A percentile compares a stretch with the other conserved stretches of the same genome.
These are phyloP conservation scores for Lagopus muta DNA, from an alignment of 2,113 vertebrate genomes.

Conservation along the genomic window DNA sequence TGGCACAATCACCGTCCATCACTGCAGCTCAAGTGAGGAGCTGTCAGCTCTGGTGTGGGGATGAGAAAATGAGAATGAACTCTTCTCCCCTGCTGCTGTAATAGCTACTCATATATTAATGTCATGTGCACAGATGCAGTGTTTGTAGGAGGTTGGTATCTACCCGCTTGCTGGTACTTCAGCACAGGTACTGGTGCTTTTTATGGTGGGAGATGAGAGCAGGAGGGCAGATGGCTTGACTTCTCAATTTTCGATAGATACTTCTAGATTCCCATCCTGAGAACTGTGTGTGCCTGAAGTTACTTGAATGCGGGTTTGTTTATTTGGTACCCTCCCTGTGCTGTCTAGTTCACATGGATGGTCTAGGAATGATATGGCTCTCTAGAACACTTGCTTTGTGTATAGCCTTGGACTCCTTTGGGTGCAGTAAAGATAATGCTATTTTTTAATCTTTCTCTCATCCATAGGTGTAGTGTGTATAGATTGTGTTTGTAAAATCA, in stretches of 20 bases:
- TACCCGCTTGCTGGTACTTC: neutral
- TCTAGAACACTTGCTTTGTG: neutral
- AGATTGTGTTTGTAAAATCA: neutral
- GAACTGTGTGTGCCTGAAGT: accelerated
- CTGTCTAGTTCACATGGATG: neutral
- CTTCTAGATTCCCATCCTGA: neutral
- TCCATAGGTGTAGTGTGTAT: accelerated
- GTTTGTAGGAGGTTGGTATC: neutral
- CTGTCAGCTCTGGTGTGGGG: neutral
- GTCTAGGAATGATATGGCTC: neutral
- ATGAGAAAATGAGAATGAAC: neutral
- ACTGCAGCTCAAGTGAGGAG: neutral
- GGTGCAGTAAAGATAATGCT: neutral
- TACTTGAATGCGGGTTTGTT: neutral
- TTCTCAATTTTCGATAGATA: neutral
- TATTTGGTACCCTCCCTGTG: neutral
- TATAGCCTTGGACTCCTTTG: neutral
- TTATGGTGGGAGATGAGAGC: neutral
- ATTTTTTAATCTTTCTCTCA: neutral
- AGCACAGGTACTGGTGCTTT: neutral
- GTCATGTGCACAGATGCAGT: neutral
- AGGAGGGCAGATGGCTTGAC: neutral
- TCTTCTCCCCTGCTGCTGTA: neutral
- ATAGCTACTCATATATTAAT: neutral
- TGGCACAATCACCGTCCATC: neutral